Evolutionary conservation across 2,113 vertebrate species (phyloP), one percentile per base, ranked within the genome.

Genomic region (Hypanus sabinus): DNA sequence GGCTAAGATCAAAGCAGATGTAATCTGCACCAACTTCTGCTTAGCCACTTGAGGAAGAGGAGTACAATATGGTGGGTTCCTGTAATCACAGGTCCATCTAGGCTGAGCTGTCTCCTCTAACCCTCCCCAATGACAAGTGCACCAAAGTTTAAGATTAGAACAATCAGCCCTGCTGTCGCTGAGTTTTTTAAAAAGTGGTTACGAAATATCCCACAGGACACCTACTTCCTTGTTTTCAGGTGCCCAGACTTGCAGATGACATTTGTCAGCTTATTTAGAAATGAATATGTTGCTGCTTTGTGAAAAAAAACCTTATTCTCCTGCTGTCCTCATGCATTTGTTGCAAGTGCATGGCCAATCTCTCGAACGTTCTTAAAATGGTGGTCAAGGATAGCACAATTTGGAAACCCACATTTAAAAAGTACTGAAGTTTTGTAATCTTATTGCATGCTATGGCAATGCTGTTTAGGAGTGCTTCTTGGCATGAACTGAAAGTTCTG

Each of bases 211-310:
- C n/a, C 60, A 68, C 30, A 90, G 85, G 85, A 65, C 85, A 90
- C 85, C 60, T 90, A 68, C 85, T 90, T 68, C 85, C 30, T 65
- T 33, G 16, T 68, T 68, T 65, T 90, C 16, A 33, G 85, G 85
- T 90, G 60, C 60, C 62, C 60, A 33, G 60, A 20, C 30, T 65
- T 60, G 24, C 60, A 65, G n/a, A 30, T 90, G 60, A 6, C 30
- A 62, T 90, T 90, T 90, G 85, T 65, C n/a, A 90, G 60, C n/a
- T 90, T 68, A 60, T 7, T 62, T 90, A 65, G 65, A 18, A 90
- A 30, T 33, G 18, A 85, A 60, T 65, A n/a, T 33, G 30, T 68
- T 90, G 30, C 14, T 90, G 30, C 85, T 90, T 68, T n/a, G 62
- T 8, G 7, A n/a, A 73, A 33, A n/a, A 62, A 20, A n/a, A n/a